Evolutionary conservation across 2,113 vertebrate species (phyloP).

Genomic region (Lagopus leucura): DNA sequence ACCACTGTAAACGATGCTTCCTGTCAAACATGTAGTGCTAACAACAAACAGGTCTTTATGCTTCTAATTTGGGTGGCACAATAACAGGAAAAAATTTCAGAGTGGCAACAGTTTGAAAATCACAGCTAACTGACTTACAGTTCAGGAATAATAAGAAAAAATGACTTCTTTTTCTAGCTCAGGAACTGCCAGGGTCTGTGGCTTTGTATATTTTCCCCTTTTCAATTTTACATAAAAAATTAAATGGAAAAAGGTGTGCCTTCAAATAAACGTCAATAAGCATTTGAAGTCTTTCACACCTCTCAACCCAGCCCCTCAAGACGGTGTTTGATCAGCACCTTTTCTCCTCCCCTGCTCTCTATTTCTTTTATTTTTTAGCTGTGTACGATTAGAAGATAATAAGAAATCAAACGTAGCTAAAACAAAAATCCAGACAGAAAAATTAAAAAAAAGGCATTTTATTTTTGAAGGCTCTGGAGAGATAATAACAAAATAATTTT

Average conservation of each 20-base stretch:
- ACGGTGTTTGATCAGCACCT: neutral
- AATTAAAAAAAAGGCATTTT: neutral
- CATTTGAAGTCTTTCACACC: neutral
- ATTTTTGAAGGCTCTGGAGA: neutral
- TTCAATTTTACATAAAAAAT: neutral
- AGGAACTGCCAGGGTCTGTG: neutral
- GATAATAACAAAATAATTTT: neutral
- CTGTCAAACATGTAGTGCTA: neutral
- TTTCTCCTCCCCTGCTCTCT: neutral
- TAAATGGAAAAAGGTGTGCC: neutral
- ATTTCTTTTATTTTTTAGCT: neutral
- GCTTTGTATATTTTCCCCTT: neutral
- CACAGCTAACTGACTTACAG: neutral
- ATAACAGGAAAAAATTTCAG: neutral
- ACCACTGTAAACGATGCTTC: neutral
- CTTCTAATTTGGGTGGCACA: neutral
- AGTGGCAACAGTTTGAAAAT: neutral
- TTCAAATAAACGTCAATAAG: neutral
- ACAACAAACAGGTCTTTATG: neutral
- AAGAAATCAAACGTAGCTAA: neutral
- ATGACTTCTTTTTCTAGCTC: rapidly evolving
- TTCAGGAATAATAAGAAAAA: neutral
- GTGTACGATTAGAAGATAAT: neutral
- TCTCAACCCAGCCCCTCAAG: neutral
- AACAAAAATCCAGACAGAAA: neutral